Percentiles rank a stretch among this genome's conserved stretches.
Evolutionary conservation across 1,140 invertebrate genomes (phyloP).

Genomic region (Drosophila pruinosa): DNA sequence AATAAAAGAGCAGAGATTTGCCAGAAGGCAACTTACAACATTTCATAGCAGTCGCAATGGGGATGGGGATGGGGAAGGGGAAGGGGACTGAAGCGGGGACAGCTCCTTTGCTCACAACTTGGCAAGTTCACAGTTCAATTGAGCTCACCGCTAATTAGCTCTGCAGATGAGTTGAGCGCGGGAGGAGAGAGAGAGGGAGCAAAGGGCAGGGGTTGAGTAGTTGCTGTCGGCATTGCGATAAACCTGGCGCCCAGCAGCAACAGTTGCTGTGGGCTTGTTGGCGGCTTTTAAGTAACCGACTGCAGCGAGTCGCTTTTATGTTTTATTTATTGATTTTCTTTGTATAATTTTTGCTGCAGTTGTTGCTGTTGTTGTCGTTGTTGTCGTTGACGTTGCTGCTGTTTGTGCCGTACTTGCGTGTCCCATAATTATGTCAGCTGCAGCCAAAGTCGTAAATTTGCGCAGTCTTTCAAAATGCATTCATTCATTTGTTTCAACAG

Average conservation of each 20-base stretch:
- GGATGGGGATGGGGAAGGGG: no score
- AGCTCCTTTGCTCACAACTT: neutral
- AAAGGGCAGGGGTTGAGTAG: neutral
- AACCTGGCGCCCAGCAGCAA: constrained; percentile 42
- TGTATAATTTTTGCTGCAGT: constrained; percentile 33
- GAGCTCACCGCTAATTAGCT: constrained; percentile 68
- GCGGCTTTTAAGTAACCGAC: constrained; percentile 61
- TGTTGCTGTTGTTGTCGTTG: constrained; percentile 17
- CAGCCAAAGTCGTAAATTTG: constrained; percentile 76
- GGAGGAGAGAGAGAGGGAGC: neutral
- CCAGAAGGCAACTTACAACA: neutral
- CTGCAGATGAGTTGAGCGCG: neutral
- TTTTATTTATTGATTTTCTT: constrained; percentile 80
- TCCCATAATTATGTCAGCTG: constrained; percentile 77
- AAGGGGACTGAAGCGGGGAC: no score
- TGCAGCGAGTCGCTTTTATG: constrained; percentile 66
- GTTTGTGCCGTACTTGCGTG: constrained; percentile 52
- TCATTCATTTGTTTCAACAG: constrained; percentile 38
- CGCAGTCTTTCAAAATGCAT: constrained; percentile 39
- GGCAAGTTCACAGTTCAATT: constrained; percentile 73
- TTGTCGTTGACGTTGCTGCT: constrained; percentile 15
- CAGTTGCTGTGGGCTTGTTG: constrained; percentile 11
- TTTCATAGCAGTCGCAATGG: no score
- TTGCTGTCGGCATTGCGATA: constrained; percentile 11
- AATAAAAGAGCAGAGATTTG: neutral